Evolutionary conservation across 2,888 invertebrate species (phyloP), one percentile per base, ranked within the genome.

Genomic region (Uropetala carovei): DNA sequence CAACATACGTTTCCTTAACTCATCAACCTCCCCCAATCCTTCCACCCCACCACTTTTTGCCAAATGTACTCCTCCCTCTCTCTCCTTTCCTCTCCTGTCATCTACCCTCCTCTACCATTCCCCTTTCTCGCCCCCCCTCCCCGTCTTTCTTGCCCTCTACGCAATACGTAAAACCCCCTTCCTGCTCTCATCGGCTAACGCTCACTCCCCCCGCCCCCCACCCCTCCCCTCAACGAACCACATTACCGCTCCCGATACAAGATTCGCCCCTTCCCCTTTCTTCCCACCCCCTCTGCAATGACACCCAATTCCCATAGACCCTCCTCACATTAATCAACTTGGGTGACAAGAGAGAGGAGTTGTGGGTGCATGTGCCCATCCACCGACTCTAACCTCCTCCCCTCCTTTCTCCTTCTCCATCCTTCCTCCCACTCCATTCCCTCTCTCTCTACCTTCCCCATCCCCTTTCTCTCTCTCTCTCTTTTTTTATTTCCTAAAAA

Each of bases 231-330:
- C 16, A 11, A 22, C 86, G 57, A 13, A 13, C 58, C 58, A 57
- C 85, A 22, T 60, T 16, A 59, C 60, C 60, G 27, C 75, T 27
- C 22, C 22, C 75, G n/a, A n/a, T 58, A 57, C 16, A 86, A 58
- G 86, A 14, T 57, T 83, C 83, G 59, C 86, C n/a, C 75, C n/a
- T 14, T 43, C 43, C 82, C 82, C 30, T 3, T 13, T 43, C 18
- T 18, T 27, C 75, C 75, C n/a, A 22, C n/a, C 82, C 16, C 82
- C 30, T n/a, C 57, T 13, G 58, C 86, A 86, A 59, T 30, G 86
- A 60, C 86, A 86, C 86, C 86, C 86, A 60, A 86, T 86, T 86
- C 86, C 86, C 86, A 86, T 86, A 60, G 86, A 59, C 27, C 22
- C 59, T 27, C 59, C 59, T 30, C 86, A 30, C 86, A 86, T 86